Evolutionary conservation across 2,797 vertebrate genomes (phyloP).

Genomic region (Lacerta bilineata): DNA sequence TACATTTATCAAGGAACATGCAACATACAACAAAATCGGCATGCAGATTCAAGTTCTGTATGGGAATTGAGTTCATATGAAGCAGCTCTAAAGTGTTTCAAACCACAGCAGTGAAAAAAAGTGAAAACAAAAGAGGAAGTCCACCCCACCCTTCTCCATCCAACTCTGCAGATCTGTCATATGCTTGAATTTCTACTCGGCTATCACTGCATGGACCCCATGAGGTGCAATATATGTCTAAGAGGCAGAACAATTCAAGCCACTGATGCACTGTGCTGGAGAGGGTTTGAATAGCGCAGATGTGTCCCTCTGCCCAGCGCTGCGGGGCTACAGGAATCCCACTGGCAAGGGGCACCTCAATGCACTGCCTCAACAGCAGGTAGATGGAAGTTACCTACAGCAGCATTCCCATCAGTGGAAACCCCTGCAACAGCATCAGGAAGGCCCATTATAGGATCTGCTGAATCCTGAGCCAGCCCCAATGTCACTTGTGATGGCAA

Average conservation of each 20-base stretch:
- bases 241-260: background rate
- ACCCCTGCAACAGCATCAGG: no score
- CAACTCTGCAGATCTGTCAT: no score
- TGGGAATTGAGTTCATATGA: background rate
- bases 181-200: background rate
- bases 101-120: background rate
- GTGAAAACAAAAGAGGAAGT: no score
- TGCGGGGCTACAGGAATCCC: no score
- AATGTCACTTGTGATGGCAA: no score
- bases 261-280: background rate
- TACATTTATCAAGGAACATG: background rate
- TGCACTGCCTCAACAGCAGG: no score
- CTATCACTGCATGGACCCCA: background rate
- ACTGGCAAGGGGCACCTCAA: no score
- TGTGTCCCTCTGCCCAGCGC: background rate
- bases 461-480: no score
- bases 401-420: no score
- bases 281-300: background rate
- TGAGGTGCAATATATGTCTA: background rate
- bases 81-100: background rate
- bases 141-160: no score
- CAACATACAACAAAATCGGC: background rate
- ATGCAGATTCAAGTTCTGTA: background rate
- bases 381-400: no score
- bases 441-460: no score